Evolutionary conservation across 2,797 vertebrate genomes (phyloP), one percentile per base, ranked within the genome.

Genomic region (Apodemus agrarius): DNA sequence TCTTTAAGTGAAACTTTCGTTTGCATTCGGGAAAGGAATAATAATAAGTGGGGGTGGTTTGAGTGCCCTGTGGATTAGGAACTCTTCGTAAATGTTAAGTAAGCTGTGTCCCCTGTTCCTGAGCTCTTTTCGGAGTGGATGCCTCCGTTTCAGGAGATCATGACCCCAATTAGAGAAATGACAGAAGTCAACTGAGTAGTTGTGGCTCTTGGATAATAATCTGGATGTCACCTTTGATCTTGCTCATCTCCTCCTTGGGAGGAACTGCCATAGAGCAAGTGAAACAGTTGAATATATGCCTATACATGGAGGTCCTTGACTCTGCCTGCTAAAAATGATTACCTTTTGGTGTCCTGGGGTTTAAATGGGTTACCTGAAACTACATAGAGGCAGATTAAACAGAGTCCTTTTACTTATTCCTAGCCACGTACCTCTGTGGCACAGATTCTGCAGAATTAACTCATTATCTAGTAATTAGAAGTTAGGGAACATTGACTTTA

Each of bases 401-500:
- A 54, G 9, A 90, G 16, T 90, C 4, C 16, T n/a, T 63, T 87
- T 76, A 84, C 5, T 87, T 94, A 85, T 79, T 80, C 1, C 61
- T 90, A 63, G 54, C 19, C 17, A 75, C 2, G 13, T 75, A 79
- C 54, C 31, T 29, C 43, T 46, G 46, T 94, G 90, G 59, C 19
- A 52, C 54, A 79, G 17, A 61, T 95, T 89, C 72, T 95, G 22
- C 19, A 86, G 79, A 93, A 93, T 83, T 93, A 90, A 82, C 61
- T 46, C 37, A 78, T 80, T 81, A 52, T 89, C 78, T 82, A 75
- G 54, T 86, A 89, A 91, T 97, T 90, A 67, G 31, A 65, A 89
- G 17, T 90, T 88, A 78, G 34, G 43, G 26, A 91, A 90, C 49
- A 84, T 2, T 81, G 75, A 80, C 24, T 94, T 85, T 80, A 65